Percentiles rank a stretch among this genome's conserved stretches.
Conservation (phyloP, 1,140 invertebrate species). For the Vollenhovia emeryi region DNA sequence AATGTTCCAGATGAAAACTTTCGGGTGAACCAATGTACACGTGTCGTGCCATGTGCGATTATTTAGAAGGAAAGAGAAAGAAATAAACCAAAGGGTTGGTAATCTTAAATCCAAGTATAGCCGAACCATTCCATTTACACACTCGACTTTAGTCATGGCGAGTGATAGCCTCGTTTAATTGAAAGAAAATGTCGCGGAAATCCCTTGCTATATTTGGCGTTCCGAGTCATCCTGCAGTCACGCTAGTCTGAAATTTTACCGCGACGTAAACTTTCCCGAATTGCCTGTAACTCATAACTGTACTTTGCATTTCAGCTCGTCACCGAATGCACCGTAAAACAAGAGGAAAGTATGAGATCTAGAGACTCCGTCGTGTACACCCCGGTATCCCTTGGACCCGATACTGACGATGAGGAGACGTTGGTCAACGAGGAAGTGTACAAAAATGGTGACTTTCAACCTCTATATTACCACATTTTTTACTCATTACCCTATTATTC, state of each 20-base stretch:
- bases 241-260: slow-evolving; percentile 56
- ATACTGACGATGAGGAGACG: slow-evolving; percentile 84
- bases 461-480: neutral
- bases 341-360: slow-evolving; percentile 76
- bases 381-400: slow-evolving; percentile 83
- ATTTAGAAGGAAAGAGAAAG: slow-evolving; percentile 45
- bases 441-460: slow-evolving; percentile 80
- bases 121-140: no score
- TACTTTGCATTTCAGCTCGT: slow-evolving; percentile 50
- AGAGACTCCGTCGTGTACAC: slow-evolving; percentile 83
- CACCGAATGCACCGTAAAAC: slow-evolving; percentile 39
- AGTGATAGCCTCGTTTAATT: no score
- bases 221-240: slow-evolving; percentile 60
- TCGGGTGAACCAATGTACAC: no score
- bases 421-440: slow-evolving; percentile 84
- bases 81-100: slow-evolving; percentile 55
- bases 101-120: no score
- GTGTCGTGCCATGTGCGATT: slow-evolving; percentile 41
- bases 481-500: no score
- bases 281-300: neutral
- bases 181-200: slow-evolving; percentile 61
- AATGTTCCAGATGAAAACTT: neutral
- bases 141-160: no score
- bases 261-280: no score
- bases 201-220: slow-evolving; percentile 69